These are phyloP conservation scores for Synergus japonicus DNA, from an alignment of 2,888 invertebrate genomes.

Conservation along the genomic window DNA sequence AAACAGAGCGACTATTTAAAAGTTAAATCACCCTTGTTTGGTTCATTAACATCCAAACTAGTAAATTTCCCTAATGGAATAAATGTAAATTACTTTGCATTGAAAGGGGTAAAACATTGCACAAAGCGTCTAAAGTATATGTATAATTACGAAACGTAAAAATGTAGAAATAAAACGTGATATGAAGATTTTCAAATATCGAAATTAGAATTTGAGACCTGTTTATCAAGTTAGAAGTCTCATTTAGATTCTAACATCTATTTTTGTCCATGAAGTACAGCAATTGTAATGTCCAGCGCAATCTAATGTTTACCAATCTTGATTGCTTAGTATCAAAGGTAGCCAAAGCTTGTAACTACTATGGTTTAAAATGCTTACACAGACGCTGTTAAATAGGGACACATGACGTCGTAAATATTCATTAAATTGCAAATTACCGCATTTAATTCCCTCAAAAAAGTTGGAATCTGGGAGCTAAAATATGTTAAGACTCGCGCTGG, in stretches of 20 bases:
- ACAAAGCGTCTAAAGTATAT: too few relatives aligned
- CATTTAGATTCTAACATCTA: background rate
- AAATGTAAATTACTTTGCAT: background rate
- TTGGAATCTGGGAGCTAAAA: slow-evolving; percentile 31
- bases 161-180: too few relatives aligned
- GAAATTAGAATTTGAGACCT: background rate
- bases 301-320: background rate
- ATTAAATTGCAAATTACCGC: slow-evolving; percentile 29
- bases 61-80: background rate
- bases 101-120: background rate
- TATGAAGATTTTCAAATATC: background rate
- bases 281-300: background rate
- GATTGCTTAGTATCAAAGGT: slow-evolving; percentile 7
- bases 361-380: background rate
- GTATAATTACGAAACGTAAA: background rate
- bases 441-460: slow-evolving; percentile 24
- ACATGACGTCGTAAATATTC: slow-evolving; percentile 29
- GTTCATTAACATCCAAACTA: background rate
- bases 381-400: background rate
- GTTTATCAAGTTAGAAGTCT: background rate
- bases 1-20: background rate
- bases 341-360: too few relatives aligned
- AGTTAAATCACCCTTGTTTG: background rate
- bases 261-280: background rate
- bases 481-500: slow-evolving; percentile 11